Evolutionary conservation across 2,888 invertebrate species (phyloP), one percentile per base, ranked within the genome.

Genomic region (Ormyrus labotus): DNA sequence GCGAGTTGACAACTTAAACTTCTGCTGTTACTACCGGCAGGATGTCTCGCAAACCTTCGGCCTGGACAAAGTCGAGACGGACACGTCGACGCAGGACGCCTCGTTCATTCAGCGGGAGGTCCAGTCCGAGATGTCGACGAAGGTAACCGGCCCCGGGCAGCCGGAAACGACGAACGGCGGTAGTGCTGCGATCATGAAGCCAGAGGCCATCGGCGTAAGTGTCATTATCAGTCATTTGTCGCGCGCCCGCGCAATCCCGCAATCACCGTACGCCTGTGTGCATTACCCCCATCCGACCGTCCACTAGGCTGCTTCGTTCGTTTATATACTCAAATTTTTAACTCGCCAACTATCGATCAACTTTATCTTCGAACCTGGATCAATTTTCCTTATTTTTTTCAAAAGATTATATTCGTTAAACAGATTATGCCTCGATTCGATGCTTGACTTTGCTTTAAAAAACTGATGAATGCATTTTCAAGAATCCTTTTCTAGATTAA

Each of bases 41-140:
- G 90, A 90, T 82, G 89, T 90, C 81, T 90, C 89, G 64, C 90
- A 90, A 85, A 88, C 90, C 64, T 90, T 90, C 83, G 90, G 90
- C 75, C 86, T 90, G 81, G 89, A 90, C 81, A 89, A 89, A 85
- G 81, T 85, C 61, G 90, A 90, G 78, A 69, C 82, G 71, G 79
- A 82, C 19, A 51, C 58, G 87, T 68, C 71, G 67, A 58, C 57
- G 73, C 78, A 48, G 63, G 58, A 75, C 60, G 79, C 51, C 60
- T 55, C 80, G 50, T 80, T 76, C 67, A 70, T 57, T 64, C 82
- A 76, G 80, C 60, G 50, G 61, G 76, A 80, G 75, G 63, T 83
- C 84, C 81, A 67, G 61, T 76, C 6, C 81, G 82, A 63, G 34
- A 4, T 34, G 34, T 0, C 34, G 34, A 4, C 34, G 34, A 34